Base-by-base conservation (phyloP, 2,113 vertebrate species). In the Phoenicopterus ruber region DNA sequence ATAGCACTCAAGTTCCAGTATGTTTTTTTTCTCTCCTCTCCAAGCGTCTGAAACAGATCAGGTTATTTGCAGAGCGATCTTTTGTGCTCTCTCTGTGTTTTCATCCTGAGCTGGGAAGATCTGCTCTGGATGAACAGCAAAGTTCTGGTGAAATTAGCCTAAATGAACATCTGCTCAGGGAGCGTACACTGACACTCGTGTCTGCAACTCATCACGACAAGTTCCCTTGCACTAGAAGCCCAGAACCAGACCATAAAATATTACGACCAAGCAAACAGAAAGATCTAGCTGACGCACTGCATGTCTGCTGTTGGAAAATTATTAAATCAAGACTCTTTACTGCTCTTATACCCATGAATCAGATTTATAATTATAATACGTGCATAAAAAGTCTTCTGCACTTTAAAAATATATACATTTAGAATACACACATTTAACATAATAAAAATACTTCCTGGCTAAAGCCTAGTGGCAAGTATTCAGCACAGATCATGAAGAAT, bases 141-240 rank as follows among this genome's bases (percentile, higher is more conserved):
- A 97, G 97, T 79, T 86, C 95, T 96, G 91, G 91, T 93, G 95
- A 97, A 97, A 97, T 92, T 95, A 96, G 90, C 82, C 80, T 97
- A 96, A 97, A 96, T 91, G 95, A 98, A 98, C 97, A 98, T 97
- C 97, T 98, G 97, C 96, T 97, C 76, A 24, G 26, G 89, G 96
- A 97, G 96, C 93, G 66, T 42, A 91, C 49, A 90, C 95, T 92
- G 96, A 97, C 97, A 96, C 97, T 86, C 49, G 3, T 71, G 97
- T 95, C 97, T 96, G 94, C 90, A 96, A 97, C 94, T 93, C 81
- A 94, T 94, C 95, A 96, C 2, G 3, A 93, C 82, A 96, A 85
- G 71, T 65, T 91, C 69, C 80, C 83, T 82, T 42, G 74, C 57
- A 89, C 91, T 52, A 1, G 34, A 87, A 96, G 84, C 61, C 74